Evolutionary conservation across 2,113 vertebrate genomes (phyloP).

Genomic region (Hystrix brachyura): DNA sequence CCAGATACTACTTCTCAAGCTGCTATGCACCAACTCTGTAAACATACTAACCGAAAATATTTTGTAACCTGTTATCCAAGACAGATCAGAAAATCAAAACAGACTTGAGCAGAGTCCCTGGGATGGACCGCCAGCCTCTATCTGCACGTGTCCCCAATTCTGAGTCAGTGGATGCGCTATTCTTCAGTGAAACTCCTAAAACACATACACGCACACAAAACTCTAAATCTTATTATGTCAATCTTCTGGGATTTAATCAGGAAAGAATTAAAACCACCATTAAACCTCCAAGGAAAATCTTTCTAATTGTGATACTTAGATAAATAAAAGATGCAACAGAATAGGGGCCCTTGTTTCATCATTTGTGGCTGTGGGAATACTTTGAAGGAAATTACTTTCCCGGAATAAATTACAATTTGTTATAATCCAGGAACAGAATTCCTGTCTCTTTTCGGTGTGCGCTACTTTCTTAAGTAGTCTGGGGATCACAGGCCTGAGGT

Average conservation of each 20-base stretch:
- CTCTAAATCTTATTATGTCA: neutral
- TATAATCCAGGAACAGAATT: slow-evolving; percentile 48
- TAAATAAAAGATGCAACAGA: slow-evolving; percentile 34
- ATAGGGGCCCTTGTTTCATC: neutral
- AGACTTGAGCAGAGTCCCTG: neutral
- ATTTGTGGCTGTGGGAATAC: neutral
- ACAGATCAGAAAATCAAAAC: slow-evolving; percentile 39
- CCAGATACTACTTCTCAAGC: neutral
- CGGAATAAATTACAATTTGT: slow-evolving; percentile 29
- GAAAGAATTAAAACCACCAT: slow-evolving; percentile 22
- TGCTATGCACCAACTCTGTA: neutral
- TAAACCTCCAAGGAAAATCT: neutral
- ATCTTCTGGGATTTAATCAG: neutral
- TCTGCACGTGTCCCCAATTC: neutral
- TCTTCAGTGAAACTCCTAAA: neutral
- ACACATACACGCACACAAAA: neutral
- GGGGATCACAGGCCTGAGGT: neutral
- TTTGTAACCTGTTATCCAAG: neutral
- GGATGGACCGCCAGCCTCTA: neutral
- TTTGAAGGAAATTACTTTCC: neutral
- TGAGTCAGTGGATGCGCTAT: no score
- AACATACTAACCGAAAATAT: slow-evolving; percentile 30
- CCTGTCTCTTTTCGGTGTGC: neutral
- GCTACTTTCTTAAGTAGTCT: slow-evolving; percentile 45
- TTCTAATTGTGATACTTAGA: neutral